Evolutionary conservation across 2,113 vertebrate genomes (phyloP).

Genomic region (Recurvirostra avosetta): DNA sequence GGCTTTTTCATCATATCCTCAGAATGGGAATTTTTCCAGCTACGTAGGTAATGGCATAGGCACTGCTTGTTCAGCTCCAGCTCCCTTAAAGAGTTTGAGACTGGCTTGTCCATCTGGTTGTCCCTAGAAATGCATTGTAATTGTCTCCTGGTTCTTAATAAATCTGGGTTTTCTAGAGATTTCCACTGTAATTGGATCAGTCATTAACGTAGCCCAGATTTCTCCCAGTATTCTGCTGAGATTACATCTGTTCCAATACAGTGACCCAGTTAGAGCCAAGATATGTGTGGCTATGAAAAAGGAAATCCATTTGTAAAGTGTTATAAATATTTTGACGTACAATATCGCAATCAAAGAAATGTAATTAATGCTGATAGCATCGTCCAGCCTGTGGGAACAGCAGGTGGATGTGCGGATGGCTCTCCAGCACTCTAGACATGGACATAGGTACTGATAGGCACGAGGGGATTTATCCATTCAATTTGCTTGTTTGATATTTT

Average conservation of each 20-base stretch:
- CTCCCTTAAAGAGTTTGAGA: background rate
- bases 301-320: slow-evolving; percentile 11
- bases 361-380: background rate
- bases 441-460: background rate
- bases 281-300: background rate
- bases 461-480: background rate
- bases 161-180: slow-evolving; percentile 46
- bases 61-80: background rate
- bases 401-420: background rate
- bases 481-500: background rate
- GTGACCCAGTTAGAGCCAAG: slow-evolving; percentile 46
- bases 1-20: background rate
- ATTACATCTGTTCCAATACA: slow-evolving; percentile 40
- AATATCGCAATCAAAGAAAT: background rate
- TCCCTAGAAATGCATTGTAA: slow-evolving; percentile 30
- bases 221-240: slow-evolving; percentile 44
- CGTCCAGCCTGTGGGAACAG: background rate
- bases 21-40: background rate
- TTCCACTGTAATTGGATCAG: slow-evolving; percentile 47
- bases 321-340: background rate
- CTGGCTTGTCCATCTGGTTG: slow-evolving; percentile 22
- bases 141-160: slow-evolving; percentile 40
- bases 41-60: background rate
- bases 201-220: slow-evolving; percentile 46
- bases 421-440: background rate